Base-by-base conservation (phyloP, 2,797 vertebrate genomes). In the Hydrolagus colliei region DNA sequence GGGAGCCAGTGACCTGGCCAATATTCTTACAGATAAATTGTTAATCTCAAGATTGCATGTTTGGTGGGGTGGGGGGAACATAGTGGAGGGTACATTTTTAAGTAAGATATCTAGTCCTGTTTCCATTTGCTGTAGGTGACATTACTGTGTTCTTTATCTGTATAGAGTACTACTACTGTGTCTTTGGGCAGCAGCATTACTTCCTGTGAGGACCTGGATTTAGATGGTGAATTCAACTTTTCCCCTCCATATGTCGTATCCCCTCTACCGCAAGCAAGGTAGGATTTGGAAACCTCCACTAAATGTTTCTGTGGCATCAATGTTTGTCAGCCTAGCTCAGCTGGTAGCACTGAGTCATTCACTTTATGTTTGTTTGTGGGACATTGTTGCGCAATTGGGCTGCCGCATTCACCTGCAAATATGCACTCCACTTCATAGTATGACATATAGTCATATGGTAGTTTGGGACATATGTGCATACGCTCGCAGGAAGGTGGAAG, bases 201-300 rank as follows among this genome's bases (percentile, higher is more conserved):
- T 87, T 93, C 93, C 89, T 89, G 94, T 89, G 94, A 94, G 85
- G 94, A 93, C 94, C 89, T 94, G 80, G 90, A 92, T 88, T 89
- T 94, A 87, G 94, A 95, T 80, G 87, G 89, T 92, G 88, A 91
- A 88, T 88, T 88, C 72, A 87, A 86, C n/a, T 80, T n/a, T 88
- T 90, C 87, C 65, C 72, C 87, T 85, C 87, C 72, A 72, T 87
- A 86, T 61, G 86, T 87, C 72, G 88, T 89, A 86, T 90, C 91
- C 89, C 87, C 89, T 85, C 74, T 90, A 88, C 87, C 90, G 88
- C 91, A 90, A 86, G 86, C 89, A 87, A 90, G 90, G 94, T 95
- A 90, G 87, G 88, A 86, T 88, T 87, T 86, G 73, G 18, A 82
- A 8, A 10, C 9, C 41, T 52, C 41, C 41, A 52, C 41, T 52